Percentiles rank a stretch among this genome's conserved stretches.
Conservation (phyloP, 2,113 vertebrate genomes). For the Atractosteus spatula region DNA sequence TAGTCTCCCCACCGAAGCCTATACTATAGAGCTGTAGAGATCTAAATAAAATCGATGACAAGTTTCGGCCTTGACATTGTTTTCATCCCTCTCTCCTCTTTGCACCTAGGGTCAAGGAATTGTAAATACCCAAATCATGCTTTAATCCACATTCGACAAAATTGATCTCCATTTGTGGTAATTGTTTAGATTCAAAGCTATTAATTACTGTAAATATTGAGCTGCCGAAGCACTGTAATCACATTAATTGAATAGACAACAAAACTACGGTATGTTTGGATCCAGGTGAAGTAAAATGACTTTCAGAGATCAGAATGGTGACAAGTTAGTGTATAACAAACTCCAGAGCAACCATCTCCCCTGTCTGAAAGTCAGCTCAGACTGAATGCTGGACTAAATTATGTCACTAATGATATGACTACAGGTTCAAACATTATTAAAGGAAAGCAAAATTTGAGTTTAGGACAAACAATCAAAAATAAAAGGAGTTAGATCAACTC, state of each 20-base stretch:
- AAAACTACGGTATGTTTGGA: not conserved
- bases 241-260: constrained; percentile 37
- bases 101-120: not conserved
- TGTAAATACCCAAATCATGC: not conserved
- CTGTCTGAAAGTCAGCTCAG: too few species aligned
- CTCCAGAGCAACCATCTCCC: too few species aligned
- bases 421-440: too few species aligned
- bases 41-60: not conserved
- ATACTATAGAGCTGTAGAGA: not conserved
- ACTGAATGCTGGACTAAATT: too few species aligned
- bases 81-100: not conserved
- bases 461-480: too few species aligned
- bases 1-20: too few species aligned
- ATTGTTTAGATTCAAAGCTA: constrained; percentile 19
- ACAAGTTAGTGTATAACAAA: too few species aligned
- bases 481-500: too few species aligned
- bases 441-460: too few species aligned
- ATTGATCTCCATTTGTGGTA: constrained; percentile 13
- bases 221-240: constrained; percentile 35
- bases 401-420: too few species aligned
- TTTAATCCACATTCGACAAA: constrained; percentile 21
- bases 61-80: not conserved
- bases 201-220: not conserved
- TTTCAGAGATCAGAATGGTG: too few species aligned
- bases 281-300: too few species aligned